Conservation (phyloP, 2,888 invertebrate species). For the Scelioninae gen. 2 region DNA sequence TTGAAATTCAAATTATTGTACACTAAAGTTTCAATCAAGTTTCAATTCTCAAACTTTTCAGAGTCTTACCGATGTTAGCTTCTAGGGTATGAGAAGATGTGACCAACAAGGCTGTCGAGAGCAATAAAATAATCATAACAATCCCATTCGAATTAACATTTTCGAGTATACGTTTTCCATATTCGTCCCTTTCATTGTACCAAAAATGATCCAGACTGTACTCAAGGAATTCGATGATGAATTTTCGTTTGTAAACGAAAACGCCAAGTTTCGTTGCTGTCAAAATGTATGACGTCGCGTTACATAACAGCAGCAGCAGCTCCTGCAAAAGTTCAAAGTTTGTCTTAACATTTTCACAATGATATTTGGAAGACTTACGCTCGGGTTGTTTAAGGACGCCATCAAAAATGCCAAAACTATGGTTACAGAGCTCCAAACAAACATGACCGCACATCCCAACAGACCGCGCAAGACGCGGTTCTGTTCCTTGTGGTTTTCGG, state of each 20-base stretch:
- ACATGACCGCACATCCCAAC: background rate
- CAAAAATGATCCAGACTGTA: background rate
- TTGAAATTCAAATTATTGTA: background rate
- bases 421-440: too few relatives aligned
- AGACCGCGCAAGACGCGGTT: background rate
- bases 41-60: background rate
- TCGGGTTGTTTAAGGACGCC: background rate
- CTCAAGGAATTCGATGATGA: background rate
- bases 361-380: background rate
- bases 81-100: background rate
- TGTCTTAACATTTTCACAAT: background rate
- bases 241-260: conserved; percentile 4
- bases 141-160: background rate
- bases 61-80: background rate
- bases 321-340: conserved; percentile 1
- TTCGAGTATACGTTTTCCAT: background rate
- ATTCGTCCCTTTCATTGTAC: conserved; percentile 4
- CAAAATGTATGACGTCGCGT: background rate
- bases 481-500: background rate
- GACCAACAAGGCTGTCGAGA: background rate
- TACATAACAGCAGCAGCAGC: background rate
- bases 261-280: background rate
- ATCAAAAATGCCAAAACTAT: background rate
- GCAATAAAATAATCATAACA: background rate
- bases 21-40: too few relatives aligned